A percentile compares a stretch with the other conserved stretches of the same genome.
phyloP scores from a whole-genome alignment of 2,888 invertebrate genomes.

The Oxycera nigricornis region DNA sequence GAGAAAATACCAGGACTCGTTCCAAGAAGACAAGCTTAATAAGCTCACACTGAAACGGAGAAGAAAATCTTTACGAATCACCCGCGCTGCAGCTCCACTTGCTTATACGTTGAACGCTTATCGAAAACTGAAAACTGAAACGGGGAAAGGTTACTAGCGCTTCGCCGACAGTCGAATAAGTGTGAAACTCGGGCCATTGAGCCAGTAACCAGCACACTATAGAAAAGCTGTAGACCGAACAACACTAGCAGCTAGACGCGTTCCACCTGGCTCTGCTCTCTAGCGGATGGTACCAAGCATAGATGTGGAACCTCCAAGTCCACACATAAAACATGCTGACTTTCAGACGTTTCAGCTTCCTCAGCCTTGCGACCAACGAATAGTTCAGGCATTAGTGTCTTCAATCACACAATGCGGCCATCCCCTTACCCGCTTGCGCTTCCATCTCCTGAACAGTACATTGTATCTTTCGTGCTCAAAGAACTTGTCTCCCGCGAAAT shows the following conservation, averaged over 20 bases:
- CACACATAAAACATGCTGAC: background rate
- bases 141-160: constrained; percentile 36
- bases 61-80: constrained; percentile 33
- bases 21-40: constrained; percentile 20
- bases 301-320: background rate
- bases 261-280: background rate
- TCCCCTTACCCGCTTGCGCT: background rate
- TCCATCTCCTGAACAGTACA: background rate
- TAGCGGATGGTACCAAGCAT: background rate
- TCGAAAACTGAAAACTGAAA: constrained; percentile 38
- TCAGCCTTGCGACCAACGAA: background rate
- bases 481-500: constrained; percentile 27
- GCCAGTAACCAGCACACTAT: background rate
- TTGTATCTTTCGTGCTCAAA: background rate
- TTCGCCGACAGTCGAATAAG: constrained; percentile 14
- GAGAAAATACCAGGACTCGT: constrained; percentile 27
- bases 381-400: background rate
- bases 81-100: constrained; percentile 13
- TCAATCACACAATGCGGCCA: background rate
- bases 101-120: constrained; percentile 38
- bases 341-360: background rate
- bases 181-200: constrained; percentile 32
- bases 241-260: background rate
- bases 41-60: constrained; percentile 32
- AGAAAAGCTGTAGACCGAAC: background rate